Conservation (phyloP, 2,888 invertebrate species). For the Petrolisthes manimaculis region DNA sequence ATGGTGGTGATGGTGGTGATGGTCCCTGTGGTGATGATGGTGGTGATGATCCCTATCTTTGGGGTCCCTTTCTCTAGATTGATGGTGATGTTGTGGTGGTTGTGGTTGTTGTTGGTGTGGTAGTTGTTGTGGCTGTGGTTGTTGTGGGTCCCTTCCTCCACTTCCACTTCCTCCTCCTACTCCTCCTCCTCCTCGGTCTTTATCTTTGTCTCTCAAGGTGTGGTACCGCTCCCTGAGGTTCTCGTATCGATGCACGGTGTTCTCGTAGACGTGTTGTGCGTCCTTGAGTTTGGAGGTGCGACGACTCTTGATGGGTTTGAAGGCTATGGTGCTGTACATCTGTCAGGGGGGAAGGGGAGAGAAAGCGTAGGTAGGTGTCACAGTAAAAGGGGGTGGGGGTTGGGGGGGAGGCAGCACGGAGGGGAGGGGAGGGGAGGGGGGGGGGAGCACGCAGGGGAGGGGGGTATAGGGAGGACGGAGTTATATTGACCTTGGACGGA, state of each 20-base stretch:
- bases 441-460: too few species aligned
- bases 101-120: neutral
- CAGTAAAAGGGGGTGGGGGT: neutral
- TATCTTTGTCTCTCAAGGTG: constrained; percentile 13
- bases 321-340: constrained; percentile 64
- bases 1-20: constrained; percentile 25
- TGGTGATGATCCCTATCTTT: constrained; percentile 7
- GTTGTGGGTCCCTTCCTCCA: neutral
- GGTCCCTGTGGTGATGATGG: constrained; percentile 26
- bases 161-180: constrained; percentile 6
- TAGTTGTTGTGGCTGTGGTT: neutral
- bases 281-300: constrained; percentile 62
- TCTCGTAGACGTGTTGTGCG: constrained; percentile 57
- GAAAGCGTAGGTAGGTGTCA: constrained; percentile 6
- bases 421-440: too few species aligned
- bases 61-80: neutral
- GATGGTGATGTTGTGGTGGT: too few species aligned
- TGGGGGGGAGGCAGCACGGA: neutral
- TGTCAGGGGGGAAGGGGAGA: constrained; percentile 29
- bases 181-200: constrained; percentile 16
- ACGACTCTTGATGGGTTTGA: constrained; percentile 65
- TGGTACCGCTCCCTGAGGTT: constrained; percentile 54
- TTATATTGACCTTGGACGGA: too few species aligned
- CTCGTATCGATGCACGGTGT: constrained; percentile 64
- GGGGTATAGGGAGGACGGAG: neutral